phyloP scores from a whole-genome alignment of 53 echinoderm and acorn worm genomes.

The Stichopus horrens region DNA sequence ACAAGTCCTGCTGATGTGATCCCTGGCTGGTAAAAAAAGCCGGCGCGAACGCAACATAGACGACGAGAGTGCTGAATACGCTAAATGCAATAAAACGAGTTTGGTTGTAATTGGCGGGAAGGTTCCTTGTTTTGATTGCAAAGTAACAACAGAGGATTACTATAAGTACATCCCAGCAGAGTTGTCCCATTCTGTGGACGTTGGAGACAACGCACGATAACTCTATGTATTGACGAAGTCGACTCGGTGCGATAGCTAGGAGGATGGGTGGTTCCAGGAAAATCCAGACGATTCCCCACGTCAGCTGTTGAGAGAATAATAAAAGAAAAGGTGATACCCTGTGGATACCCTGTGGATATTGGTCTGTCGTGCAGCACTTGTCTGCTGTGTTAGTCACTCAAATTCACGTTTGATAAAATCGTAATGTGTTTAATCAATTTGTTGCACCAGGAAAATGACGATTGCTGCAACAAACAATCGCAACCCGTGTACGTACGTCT shows the following conservation, averaged over 20 bases:
- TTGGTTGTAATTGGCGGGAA: conserved; percentile 72
- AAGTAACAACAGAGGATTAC: conserved; percentile 60
- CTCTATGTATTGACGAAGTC: background rate
- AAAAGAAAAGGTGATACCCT: too few species aligned
- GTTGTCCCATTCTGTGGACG: conserved; percentile 54
- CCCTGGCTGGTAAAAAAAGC: conserved; percentile 59
- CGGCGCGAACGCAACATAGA: conserved; percentile 68
- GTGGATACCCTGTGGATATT: too few species aligned
- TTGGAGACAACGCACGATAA: conserved; percentile 10
- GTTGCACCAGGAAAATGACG: too few species aligned
- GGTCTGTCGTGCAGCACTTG: too few species aligned
- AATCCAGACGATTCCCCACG: conserved; percentile 41
- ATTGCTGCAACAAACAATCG: too few species aligned
- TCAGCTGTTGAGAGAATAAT: conserved; percentile 10
- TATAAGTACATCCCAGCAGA: conserved; percentile 62
- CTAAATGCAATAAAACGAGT: conserved; percentile 75
- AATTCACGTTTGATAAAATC: too few species aligned
- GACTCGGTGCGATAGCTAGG: background rate
- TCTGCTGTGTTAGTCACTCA: too few species aligned
- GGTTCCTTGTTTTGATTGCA: conserved; percentile 68
- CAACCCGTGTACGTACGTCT: too few species aligned
- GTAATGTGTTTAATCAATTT: too few species aligned
- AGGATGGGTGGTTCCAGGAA: conserved; percentile 32
- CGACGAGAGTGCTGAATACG: conserved; percentile 63
- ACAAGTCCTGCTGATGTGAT: conserved; percentile 46